phyloP scores from a whole-genome alignment of 2,888 invertebrate genomes.

The Andrena minutula region DNA sequence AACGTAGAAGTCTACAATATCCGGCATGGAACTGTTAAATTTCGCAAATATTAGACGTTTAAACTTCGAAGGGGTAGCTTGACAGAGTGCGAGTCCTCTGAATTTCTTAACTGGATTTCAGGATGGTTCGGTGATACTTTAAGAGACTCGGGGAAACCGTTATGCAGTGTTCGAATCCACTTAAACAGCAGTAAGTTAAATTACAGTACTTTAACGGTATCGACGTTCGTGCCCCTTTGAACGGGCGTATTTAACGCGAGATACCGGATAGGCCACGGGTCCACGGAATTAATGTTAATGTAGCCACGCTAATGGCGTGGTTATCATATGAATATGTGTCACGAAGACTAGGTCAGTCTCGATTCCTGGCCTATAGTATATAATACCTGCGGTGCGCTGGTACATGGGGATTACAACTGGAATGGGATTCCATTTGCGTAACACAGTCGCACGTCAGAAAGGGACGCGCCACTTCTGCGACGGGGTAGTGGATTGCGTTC shows the following conservation, averaged over 20 bases:
- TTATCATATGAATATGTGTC: slow-evolving; percentile 72
- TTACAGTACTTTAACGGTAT: slow-evolving; percentile 34
- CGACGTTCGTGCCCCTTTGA: neutral
- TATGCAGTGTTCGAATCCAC: neutral
- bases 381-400: slow-evolving; percentile 14
- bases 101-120: slow-evolving; percentile 28
- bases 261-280: slow-evolving; percentile 4
- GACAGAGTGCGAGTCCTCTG: slow-evolving; percentile 12
- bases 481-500: slow-evolving; percentile 23
- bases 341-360: slow-evolving; percentile 61
- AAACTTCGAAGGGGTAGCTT: neutral
- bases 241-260: slow-evolving; percentile 35
- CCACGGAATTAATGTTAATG: slow-evolving; percentile 56
- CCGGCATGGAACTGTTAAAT: neutral
- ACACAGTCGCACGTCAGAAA: slow-evolving; percentile 57
- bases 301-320: slow-evolving; percentile 54
- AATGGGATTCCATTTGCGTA: slow-evolving; percentile 68
- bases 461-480: slow-evolving; percentile 56
- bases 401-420: slow-evolving; percentile 40
- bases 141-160: neutral
- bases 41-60: neutral
- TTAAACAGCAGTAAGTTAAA: slow-evolving; percentile 20
- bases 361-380: slow-evolving; percentile 58
- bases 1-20: too few relatives aligned
- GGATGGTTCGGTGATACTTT: neutral